Evolutionary conservation across 2,797 vertebrate genomes (phyloP), one percentile per base, ranked within the genome.

Genomic region (Chloroceryle inda): DNA sequence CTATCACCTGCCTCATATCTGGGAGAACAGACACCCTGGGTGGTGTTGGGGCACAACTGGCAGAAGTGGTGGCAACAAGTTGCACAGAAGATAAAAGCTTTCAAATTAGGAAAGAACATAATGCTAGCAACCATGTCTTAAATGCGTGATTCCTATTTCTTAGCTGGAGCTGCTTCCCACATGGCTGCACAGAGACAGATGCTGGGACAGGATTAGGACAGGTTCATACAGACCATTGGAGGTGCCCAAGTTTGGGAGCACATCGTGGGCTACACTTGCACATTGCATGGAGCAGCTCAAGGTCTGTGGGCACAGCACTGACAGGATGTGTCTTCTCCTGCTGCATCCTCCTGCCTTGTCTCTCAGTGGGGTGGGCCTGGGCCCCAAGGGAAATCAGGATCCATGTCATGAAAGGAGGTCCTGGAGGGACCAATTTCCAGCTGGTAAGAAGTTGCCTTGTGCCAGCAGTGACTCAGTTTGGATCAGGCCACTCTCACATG

Each of bases 401-500:
- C 26, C 55, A 45, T 1, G 0, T 17, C 35, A 23, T 63, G 26
- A 68, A 40, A 40, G 47, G 71, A 50, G 14, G 8, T 15, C 12
- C 50, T 44, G 11, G 33, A 44, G 21, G 21, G 56, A 63, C 38
- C 33, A 38, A 6, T 58, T 62, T 45, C 19, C 59, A 93, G 33
- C 24, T 66, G 53, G 26, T 6, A 24, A 82, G 52, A 49, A 27
- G 33, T 13, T 42, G 50, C 44, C 27, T 61, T 21, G 19, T 52
- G 61, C 6, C 64, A 69, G 53, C 35, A 63, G 72, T 8, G 18
- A 27, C 72, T 75, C 53, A 45, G 11, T 6, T 78, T 49, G 53
- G n/a, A 4, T 11, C 0, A 0, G n/a, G 24, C 6, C 5, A 5
- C 42, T 66, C 52, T 40, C 19, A 6, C 1, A 9, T 31, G 67